A percentile compares a stretch with the other conserved stretches of the same genome.
Evolutionary conservation across 2,113 vertebrate genomes (phyloP).

Genomic region (Cynopterus brachyotis): DNA sequence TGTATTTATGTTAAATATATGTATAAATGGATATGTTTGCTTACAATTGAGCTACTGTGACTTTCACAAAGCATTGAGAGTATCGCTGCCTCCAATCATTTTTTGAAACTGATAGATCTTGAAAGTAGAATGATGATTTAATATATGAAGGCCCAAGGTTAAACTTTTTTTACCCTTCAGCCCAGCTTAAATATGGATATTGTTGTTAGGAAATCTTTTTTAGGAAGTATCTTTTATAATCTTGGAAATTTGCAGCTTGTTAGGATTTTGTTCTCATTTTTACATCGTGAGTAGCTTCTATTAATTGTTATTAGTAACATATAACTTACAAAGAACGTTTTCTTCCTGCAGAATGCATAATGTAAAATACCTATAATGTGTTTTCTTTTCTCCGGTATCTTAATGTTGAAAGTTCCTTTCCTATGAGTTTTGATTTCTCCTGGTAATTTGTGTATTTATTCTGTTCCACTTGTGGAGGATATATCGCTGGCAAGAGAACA

Average conservation of each 20-base stretch:
- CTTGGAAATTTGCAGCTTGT: background rate
- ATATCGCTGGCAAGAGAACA: conserved; percentile 8
- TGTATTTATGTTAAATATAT: conserved; percentile 50
- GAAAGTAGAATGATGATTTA: conserved; percentile 46
- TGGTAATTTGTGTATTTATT: conserved; percentile 32
- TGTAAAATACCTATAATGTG: background rate
- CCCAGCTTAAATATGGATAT: background rate
- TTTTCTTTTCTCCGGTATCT: background rate
- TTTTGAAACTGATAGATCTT: conserved; percentile 45
- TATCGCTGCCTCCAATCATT: background rate
- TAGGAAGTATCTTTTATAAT: background rate
- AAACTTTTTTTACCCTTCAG: background rate
- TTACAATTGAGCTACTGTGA: conserved; percentile 6
- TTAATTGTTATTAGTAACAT: background rate
- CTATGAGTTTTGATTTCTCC: background rate
- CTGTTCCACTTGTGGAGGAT: background rate
- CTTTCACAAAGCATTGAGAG: conserved; percentile 39
- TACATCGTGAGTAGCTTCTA: background rate
- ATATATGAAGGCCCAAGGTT: conserved; percentile 31
- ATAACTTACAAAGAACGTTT: background rate
- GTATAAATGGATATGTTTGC: conserved; percentile 53
- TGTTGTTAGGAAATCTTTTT: background rate
- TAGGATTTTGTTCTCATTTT: conserved; percentile 41
- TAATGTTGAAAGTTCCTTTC: conserved; percentile 14
- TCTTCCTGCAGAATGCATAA: background rate